These are phyloP conservation scores for Drosophila percnosoma DNA, from an alignment of 2,888 invertebrate species.

Conservation along the genomic window DNA sequence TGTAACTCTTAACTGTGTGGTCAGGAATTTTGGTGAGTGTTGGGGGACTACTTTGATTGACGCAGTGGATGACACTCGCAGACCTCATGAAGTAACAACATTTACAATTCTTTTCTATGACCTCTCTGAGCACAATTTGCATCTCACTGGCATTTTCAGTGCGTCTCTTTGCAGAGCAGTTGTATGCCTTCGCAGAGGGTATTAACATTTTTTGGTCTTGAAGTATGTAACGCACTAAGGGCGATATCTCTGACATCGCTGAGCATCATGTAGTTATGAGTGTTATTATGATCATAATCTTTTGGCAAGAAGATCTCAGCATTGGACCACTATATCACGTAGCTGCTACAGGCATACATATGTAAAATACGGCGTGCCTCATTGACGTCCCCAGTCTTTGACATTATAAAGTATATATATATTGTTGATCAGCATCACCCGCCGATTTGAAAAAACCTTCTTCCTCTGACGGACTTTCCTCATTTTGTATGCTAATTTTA, in stretches of 20 bases:
- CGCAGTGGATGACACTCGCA: slow-evolving; percentile 26
- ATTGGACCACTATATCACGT: background rate
- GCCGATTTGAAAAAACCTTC: background rate
- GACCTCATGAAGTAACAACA: slow-evolving; percentile 72
- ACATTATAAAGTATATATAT: background rate
- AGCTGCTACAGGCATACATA: too few species aligned
- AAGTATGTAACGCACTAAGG: background rate
- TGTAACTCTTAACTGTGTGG: slow-evolving; percentile 11
- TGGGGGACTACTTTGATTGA: background rate
- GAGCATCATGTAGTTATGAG: too few species aligned
- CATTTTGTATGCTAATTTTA: background rate
- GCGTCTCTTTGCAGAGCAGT: slow-evolving; percentile 50
- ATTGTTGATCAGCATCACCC: background rate
- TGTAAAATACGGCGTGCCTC: too few species aligned
- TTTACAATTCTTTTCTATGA: slow-evolving; percentile 73
- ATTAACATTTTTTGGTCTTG: background rate
- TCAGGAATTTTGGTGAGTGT: background rate
- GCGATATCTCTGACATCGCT: background rate
- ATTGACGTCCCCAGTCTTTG: too few species aligned
- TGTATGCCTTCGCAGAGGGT: background rate
- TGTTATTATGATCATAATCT: background rate
- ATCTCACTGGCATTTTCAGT: slow-evolving; percentile 51
- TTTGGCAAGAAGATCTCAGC: background rate
- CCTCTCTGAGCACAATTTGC: slow-evolving; percentile 31
- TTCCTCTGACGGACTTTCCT: background rate